These are phyloP conservation scores for Thymelicus acteon DNA, from an alignment of 2,888 invertebrate genomes.

Conservation along the genomic window DNA sequence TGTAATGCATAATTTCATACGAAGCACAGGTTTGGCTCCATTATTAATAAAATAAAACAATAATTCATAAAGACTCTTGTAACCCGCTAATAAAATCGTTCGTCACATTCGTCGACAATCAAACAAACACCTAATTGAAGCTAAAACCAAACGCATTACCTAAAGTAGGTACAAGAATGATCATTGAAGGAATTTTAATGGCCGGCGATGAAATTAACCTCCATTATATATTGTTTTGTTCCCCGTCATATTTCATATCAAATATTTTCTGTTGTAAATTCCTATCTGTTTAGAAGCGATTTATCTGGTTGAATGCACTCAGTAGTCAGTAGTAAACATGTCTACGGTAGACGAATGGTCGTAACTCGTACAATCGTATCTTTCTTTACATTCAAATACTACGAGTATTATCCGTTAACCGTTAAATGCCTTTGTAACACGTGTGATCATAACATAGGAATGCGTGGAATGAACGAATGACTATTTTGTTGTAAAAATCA, in stretches of 20 bases:
- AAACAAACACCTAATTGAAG: not conserved
- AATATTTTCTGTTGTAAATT: constrained; percentile 39
- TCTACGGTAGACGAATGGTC: constrained; percentile 29
- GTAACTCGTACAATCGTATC: constrained; percentile 34
- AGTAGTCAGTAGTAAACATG: constrained; percentile 48
- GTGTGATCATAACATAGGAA: constrained; percentile 69
- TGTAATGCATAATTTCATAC: too few species aligned
- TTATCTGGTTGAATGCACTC: constrained; percentile 44
- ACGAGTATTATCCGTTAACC: constrained; percentile 51
- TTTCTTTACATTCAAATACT: constrained; percentile 57
- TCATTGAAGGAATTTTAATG: constrained; percentile 33
- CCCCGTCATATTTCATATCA: constrained; percentile 33
- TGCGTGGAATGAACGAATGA: constrained; percentile 57
- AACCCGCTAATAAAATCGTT: not conserved
- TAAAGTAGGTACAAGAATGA: constrained; percentile 20
- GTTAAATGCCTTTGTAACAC: constrained; percentile 53
- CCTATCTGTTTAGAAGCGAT: constrained; percentile 32
- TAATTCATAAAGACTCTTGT: too few species aligned
- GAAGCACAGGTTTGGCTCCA: too few species aligned
- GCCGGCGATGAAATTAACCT: constrained; percentile 35
- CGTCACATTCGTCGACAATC: not conserved
- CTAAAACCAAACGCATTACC: constrained; percentile 29
- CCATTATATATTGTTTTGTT: constrained; percentile 33
- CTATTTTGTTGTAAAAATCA: constrained; percentile 55
- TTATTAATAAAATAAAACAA: too few species aligned